Conservation (phyloP, 37 sponge, comb jelly and placozoan species). For the Theonella swinhoei region DNA sequence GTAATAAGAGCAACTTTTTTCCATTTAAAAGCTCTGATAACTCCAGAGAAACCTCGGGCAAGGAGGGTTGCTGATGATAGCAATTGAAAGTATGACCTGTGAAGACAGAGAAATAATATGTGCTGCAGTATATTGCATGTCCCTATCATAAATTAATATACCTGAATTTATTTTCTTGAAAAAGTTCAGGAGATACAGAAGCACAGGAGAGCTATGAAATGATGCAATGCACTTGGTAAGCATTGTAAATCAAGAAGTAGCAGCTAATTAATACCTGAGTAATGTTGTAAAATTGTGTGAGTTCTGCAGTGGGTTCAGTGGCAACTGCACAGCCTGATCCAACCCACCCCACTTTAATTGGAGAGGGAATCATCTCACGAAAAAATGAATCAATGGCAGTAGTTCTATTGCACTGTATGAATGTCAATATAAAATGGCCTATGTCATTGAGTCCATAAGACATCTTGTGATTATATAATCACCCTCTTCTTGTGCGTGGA, state of each 20-base stretch:
- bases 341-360: slow-evolving; percentile 4
- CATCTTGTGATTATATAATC: not conserved
- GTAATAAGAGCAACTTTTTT: slow-evolving; percentile 28
- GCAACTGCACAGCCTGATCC: slow-evolving; percentile 33
- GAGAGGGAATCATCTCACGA: not conserved
- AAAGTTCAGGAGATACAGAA: slow-evolving; percentile 7
- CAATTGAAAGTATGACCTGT: slow-evolving; percentile 32
- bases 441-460: not conserved
- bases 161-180: not conserved
- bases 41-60: slow-evolving; percentile 7
- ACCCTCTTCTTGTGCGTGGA: not conserved
- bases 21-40: slow-evolving; percentile 20
- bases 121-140: too few species aligned
- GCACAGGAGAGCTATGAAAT: slow-evolving; percentile 39
- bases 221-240: too few species aligned
- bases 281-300: slow-evolving; percentile 23
- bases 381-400: slow-evolving; percentile 9
- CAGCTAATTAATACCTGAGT: slow-evolving; percentile 27
- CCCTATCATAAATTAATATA: too few species aligned
- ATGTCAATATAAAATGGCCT: not conserved
- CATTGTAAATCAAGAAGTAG: too few species aligned
- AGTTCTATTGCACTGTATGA: slow-evolving; percentile 16
- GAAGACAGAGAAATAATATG: too few species aligned
- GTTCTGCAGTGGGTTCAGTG: slow-evolving; percentile 37
- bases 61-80: slow-evolving; percentile 10